A percentile compares a stretch with the other conserved stretches of the same genome.
Conservation (phyloP, 2,113 vertebrate genomes). For the Sakesphorus luctuosus region DNA sequence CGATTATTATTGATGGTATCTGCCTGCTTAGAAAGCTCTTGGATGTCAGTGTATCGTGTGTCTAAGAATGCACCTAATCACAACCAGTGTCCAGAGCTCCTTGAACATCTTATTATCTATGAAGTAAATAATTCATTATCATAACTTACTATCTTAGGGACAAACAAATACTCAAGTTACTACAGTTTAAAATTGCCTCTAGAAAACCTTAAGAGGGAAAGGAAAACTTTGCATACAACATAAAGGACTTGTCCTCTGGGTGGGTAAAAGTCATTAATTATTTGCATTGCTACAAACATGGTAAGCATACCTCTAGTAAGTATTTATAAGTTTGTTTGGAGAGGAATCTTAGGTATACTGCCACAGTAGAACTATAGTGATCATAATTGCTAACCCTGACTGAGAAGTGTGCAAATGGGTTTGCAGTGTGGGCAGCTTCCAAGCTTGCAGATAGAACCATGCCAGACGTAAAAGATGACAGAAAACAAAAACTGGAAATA, state of each 20-base stretch:
- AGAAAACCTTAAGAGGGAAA: background rate
- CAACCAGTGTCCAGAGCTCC: background rate
- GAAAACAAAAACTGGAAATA: background rate
- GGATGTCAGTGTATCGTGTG: background rate
- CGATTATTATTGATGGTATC: background rate
- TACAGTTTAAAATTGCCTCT: background rate
- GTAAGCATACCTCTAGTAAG: background rate
- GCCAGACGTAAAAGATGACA: background rate
- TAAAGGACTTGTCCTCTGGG: background rate
- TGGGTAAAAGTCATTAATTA: background rate
- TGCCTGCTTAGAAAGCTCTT: background rate
- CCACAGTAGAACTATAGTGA: background rate
- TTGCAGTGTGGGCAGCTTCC: background rate
- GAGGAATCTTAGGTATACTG: background rate
- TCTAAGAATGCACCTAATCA: background rate
- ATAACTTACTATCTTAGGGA: background rate
- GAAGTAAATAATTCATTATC: background rate
- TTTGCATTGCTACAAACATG: background rate
- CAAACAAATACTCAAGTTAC: background rate
- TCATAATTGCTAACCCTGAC: background rate
- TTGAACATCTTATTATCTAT: background rate
- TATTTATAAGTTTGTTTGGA: background rate
- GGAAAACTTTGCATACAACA: background rate
- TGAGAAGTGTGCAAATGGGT: background rate
- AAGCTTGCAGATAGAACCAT: background rate